phyloP scores from a whole-genome alignment of 2,888 invertebrate genomes.

The Latheticus oryzae region DNA sequence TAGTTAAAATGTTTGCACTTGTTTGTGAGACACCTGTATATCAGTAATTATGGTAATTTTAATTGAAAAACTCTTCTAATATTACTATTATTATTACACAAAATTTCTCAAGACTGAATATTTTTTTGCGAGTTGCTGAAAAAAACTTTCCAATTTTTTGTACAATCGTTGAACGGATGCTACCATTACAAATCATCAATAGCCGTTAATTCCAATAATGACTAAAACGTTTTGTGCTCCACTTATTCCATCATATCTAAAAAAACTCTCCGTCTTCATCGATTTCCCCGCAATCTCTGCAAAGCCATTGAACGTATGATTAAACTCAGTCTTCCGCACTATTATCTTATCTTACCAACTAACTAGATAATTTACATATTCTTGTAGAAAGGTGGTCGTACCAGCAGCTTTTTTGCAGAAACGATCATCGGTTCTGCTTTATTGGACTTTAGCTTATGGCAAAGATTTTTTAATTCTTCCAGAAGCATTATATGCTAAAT shows the following conservation, averaged over 20 bases:
- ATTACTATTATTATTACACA: too few species aligned
- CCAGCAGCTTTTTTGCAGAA: slow-evolving; percentile 32
- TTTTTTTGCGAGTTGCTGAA: too few species aligned
- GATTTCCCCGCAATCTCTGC: slow-evolving; percentile 41
- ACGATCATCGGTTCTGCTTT: slow-evolving; percentile 34
- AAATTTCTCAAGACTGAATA: too few species aligned
- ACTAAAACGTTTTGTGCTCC: slow-evolving; percentile 31
- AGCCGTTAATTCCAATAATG: slow-evolving; percentile 18
- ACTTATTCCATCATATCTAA: slow-evolving; percentile 10
- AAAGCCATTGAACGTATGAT: slow-evolving; percentile 42
- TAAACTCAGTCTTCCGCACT: slow-evolving; percentile 46
- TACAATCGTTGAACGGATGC: too few species aligned
- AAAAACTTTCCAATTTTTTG: too few species aligned
- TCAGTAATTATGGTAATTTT: too few species aligned
- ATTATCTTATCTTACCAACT: slow-evolving; percentile 44
- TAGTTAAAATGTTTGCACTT: too few species aligned
- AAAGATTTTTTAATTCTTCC: slow-evolving; percentile 6
- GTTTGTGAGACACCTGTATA: too few species aligned
- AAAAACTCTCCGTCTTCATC: slow-evolving; percentile 18
- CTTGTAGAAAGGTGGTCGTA: slow-evolving; percentile 43
- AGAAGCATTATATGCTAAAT: slow-evolving; percentile 28
- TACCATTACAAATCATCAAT: slow-evolving; percentile 1
- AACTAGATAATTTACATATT: slow-evolving; percentile 47
- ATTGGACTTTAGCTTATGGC: slow-evolving; percentile 2
- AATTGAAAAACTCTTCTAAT: too few species aligned